Evolutionary conservation across 1,140 invertebrate genomes (phyloP), one percentile per base, ranked within the genome.

Genomic region (Pseudomyrmex pallidus): DNA sequence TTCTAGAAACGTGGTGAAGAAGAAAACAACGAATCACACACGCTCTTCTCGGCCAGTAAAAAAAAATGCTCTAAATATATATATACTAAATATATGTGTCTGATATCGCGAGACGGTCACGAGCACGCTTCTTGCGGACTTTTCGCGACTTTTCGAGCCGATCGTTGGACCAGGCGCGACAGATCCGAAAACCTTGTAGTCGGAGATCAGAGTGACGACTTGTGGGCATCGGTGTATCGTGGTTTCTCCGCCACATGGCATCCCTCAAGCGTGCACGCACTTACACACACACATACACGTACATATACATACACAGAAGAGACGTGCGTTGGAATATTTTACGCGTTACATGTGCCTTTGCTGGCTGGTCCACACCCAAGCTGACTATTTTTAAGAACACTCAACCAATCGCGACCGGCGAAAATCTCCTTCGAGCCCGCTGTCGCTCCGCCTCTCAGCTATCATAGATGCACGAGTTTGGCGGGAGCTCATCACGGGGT

Each of bases 301-400:
- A 72, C 74, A 25, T 61, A 48, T 66, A 61, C 73, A 76, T 63
- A 68, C 84, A 12, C 52, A 44, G 50, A 62, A 73, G 48, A 87
- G 62, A 56, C 77, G 25, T 64, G 56, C 63, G 73, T 57, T 57
- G 68, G 59, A 74, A 85, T 72, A 85, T 59, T 89, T 84, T 87
- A 89, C 84, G 87, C 87, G 80, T 86, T 84, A 67, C 87, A 85
- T 89, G 82, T 85, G 50, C 15, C 44, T 66, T 86, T 85, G 87
- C n/a, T 70, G 91, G 91, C 91, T 35, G 35, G 35, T 35, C 35
- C 89, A 91, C 91, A 91, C 91, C 91, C 90, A 90, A 86, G 82
- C 72, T 84, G 88, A 93, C 92, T 93, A 94, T 94, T 94, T 94
- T 93, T 91, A 87, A 88, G 91, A 84, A 84, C 85, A 46, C 67